Evolutionary conservation across 2,113 vertebrate genomes (phyloP).

Genomic region (Proteles cristata): DNA sequence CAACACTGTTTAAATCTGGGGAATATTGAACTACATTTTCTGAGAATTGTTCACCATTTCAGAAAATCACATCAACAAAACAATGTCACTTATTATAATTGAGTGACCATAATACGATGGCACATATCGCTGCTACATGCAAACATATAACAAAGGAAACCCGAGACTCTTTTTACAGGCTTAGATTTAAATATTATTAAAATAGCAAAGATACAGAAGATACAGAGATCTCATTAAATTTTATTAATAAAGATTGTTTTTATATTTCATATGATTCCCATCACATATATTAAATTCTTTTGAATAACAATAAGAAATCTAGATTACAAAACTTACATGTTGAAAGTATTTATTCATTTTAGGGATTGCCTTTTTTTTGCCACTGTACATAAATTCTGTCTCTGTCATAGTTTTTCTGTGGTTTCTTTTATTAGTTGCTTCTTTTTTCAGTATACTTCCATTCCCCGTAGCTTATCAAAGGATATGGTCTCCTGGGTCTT

Average conservation of each 20-base stretch:
- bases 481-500: constrained; percentile 56
- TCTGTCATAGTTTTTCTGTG: not conserved
- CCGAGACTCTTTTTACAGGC: not conserved
- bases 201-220: not conserved
- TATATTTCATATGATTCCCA: not conserved
- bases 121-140: not conserved
- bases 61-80: constrained; percentile 50
- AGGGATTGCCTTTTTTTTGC: not conserved
- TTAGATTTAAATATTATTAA: constrained; percentile 22
- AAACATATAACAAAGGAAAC: constrained; percentile 14
- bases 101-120: not conserved
- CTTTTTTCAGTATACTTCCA: not conserved
- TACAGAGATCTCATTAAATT: not conserved
- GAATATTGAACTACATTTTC: not conserved
- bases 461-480: not conserved
- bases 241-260: constrained; percentile 15
- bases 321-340: not conserved
- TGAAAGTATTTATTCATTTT: not conserved
- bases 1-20: not conserved
- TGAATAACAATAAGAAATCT: not conserved
- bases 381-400: not conserved
- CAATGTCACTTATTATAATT: not conserved
- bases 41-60: constrained; percentile 15
- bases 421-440: not conserved
- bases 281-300: not conserved